Evolutionary conservation across 2,888 invertebrate species (phyloP).

Genomic region (Drosophila sordidula): DNA sequence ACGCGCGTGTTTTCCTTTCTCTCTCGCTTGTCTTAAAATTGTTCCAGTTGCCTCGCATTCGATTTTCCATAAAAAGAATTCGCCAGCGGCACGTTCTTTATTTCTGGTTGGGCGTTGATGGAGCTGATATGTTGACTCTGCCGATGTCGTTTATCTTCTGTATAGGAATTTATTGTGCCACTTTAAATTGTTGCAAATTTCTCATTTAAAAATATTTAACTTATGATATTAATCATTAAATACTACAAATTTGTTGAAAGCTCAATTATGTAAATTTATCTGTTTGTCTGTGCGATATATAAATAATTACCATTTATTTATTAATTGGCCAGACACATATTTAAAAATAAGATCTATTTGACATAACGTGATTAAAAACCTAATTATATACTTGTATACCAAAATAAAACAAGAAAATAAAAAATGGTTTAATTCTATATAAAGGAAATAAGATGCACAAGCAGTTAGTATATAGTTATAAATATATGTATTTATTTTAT

Average conservation of each 20-base stretch:
- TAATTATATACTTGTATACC: too few species aligned
- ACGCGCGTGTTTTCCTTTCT: slow-evolving; percentile 53
- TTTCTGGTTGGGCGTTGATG: slow-evolving; percentile 3
- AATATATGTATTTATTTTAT: too few species aligned
- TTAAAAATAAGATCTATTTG: too few species aligned
- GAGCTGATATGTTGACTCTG: slow-evolving; percentile 27
- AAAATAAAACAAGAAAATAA: too few species aligned
- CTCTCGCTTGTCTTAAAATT: slow-evolving; percentile 26
- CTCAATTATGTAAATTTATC: too few species aligned
- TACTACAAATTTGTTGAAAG: background rate
- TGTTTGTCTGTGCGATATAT: too few species aligned
- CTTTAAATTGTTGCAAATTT: slow-evolving; percentile 8
- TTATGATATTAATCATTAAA: background rate
- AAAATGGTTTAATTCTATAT: too few species aligned
- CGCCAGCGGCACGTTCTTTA: slow-evolving; percentile 43
- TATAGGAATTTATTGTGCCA: slow-evolving; percentile 8
- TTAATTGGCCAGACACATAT: too few species aligned
- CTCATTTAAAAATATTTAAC: background rate
- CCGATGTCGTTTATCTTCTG: slow-evolving; percentile 16
- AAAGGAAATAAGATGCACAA: too few species aligned
- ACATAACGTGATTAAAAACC: too few species aligned
- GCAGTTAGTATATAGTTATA: too few species aligned
- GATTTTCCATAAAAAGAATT: slow-evolving; percentile 47
- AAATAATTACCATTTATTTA: too few species aligned
- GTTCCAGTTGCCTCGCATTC: slow-evolving; percentile 34